Evolutionary conservation across 2,888 invertebrate species (phyloP).

Genomic region (Morpho deidamia): DNA sequence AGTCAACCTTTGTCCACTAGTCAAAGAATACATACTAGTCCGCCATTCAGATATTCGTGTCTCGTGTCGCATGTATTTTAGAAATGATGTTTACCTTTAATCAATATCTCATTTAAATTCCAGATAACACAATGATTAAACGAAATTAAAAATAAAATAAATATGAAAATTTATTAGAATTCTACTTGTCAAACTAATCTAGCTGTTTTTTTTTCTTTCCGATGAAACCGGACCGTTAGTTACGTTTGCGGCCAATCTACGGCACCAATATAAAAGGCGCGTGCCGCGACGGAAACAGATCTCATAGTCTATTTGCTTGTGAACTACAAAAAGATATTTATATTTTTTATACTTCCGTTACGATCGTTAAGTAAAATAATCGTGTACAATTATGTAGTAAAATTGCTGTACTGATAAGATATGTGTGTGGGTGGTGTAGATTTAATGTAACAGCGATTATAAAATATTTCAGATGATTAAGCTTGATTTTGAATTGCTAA

Average conservation of each 20-base stretch:
- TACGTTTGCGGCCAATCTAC: not conserved
- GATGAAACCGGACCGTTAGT: conserved; percentile 39
- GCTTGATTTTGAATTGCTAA: too few relatives aligned
- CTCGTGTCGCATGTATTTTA: too few relatives aligned
- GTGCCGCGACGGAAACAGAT: conserved; percentile 37
- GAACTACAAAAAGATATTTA: conserved; percentile 6
- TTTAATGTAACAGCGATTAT: too few relatives aligned
- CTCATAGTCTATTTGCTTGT: conserved; percentile 7
- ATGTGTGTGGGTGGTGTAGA: not conserved
- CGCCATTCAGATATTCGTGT: too few relatives aligned
- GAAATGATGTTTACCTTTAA: too few relatives aligned
- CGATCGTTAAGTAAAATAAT: not conserved
- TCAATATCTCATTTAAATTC: too few relatives aligned
- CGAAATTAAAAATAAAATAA: not conserved
- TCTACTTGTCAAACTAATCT: too few relatives aligned
- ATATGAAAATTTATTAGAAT: not conserved
- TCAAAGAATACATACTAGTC: too few relatives aligned
- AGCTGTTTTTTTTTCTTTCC: conserved; percentile 38
- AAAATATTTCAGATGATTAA: too few relatives aligned
- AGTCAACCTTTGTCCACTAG: too few relatives aligned
- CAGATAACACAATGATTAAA: too few relatives aligned
- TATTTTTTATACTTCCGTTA: conserved; percentile 1
- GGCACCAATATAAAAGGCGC: conserved; percentile 42
- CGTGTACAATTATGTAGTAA: not conserved
- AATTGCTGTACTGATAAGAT: not conserved